Percentiles rank a stretch among this genome's conserved stretches.
These are phyloP conservation scores for Leptobrachium leishanense DNA, from an alignment of 2,113 vertebrate species.

Conservation along the genomic window DNA sequence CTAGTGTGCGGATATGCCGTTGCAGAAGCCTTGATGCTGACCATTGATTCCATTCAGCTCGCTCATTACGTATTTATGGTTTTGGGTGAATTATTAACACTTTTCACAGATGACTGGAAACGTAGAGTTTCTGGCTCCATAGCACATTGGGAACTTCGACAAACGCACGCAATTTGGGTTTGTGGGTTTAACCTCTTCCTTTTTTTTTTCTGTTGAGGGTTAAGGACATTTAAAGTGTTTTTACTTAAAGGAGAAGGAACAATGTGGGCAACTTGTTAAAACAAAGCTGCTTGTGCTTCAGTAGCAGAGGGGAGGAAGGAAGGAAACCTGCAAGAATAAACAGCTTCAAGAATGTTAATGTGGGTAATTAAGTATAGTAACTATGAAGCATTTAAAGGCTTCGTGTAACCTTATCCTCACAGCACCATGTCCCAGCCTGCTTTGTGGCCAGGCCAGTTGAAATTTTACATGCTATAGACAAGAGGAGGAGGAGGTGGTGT, in stretches of 20 bases:
- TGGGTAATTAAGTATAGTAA: slow-evolving; percentile 82
- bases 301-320: slow-evolving; percentile 66
- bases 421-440: slow-evolving; percentile 78
- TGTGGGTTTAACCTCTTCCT: not conserved
- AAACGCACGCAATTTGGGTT: not conserved
- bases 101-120: too few relatives aligned
- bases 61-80: too few relatives aligned
- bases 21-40: too few relatives aligned
- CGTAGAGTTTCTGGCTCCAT: too few relatives aligned
- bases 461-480: slow-evolving; percentile 36
- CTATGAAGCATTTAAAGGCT: slow-evolving; percentile 77
- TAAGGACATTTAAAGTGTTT: slow-evolving; percentile 14
- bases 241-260: slow-evolving; percentile 26
- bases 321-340: slow-evolving; percentile 79
- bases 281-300: slow-evolving; percentile 74
- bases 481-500: not conserved
- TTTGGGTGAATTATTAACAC: too few relatives aligned
- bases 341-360: slow-evolving; percentile 86
- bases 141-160: too few relatives aligned
- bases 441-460: slow-evolving; percentile 64
- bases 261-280: slow-evolving; percentile 69
- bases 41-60: too few relatives aligned
- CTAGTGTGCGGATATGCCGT: too few relatives aligned
- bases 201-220: slow-evolving; percentile 1
- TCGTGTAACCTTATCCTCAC: slow-evolving; percentile 74